These are phyloP conservation scores for Ctenosaura bakeri DNA, from an alignment of 2,797 vertebrate species.

Conservation along the genomic window DNA sequence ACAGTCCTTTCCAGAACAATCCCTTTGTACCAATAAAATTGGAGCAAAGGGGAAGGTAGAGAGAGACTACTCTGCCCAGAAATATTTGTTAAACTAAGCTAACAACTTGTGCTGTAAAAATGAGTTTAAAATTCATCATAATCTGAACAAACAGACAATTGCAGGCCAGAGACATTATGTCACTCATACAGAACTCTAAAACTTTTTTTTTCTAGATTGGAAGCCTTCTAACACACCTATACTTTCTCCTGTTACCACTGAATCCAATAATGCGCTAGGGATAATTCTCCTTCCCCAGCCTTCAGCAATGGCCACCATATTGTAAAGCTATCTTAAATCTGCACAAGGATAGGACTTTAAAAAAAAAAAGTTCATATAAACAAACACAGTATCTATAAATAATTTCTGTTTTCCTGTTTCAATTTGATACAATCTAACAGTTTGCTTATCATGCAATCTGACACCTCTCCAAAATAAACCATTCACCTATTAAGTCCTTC, in stretches of 20 bases:
- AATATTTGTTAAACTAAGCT: not conserved
- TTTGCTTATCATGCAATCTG: too few relatives aligned
- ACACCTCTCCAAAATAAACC: too few relatives aligned
- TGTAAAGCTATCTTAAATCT: too few relatives aligned
- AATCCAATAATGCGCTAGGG: not conserved
- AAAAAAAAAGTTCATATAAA: too few relatives aligned
- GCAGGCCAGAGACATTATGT: not conserved
- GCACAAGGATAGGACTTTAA: too few relatives aligned
- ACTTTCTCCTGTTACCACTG: not conserved
- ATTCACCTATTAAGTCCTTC: too few relatives aligned
- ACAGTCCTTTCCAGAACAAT: not conserved
- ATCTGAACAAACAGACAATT: conserved; percentile 2
- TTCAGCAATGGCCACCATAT: too few relatives aligned
- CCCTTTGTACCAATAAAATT: not conserved
- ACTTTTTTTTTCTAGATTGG: conserved; percentile 15
- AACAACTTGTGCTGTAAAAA: conserved; percentile 3
- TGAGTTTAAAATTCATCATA: conserved; percentile 8
- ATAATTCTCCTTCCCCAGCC: not conserved
- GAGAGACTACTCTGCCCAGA: not conserved
- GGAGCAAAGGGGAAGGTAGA: too few relatives aligned
- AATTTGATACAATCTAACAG: too few relatives aligned
- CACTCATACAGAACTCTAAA: not conserved
- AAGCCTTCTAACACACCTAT: not conserved
- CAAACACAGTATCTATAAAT: too few relatives aligned
- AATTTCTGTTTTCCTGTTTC: too few relatives aligned